Percentiles rank a stretch among this genome's conserved stretches.
Evolutionary conservation across 2,797 vertebrate species (phyloP).

Genomic region (Erethizon dorsatum): DNA sequence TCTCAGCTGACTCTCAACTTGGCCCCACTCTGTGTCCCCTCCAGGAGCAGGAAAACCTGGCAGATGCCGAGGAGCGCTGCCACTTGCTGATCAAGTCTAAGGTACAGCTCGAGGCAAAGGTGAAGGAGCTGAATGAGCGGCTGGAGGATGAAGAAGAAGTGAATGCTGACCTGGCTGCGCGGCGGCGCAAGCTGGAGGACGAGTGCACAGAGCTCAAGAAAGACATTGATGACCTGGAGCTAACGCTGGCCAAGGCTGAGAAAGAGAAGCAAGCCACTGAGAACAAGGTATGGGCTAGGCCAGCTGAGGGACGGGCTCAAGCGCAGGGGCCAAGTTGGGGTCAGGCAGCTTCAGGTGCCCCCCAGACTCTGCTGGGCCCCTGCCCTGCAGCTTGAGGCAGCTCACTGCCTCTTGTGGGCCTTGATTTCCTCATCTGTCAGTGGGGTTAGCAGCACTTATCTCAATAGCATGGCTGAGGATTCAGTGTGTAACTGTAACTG

Average conservation of each 20-base stretch:
- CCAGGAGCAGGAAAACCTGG: constrained; percentile 97
- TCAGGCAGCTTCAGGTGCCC: not conserved
- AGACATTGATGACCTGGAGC: constrained; percentile 96
- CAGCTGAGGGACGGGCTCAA: not conserved
- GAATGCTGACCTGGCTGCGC: constrained; percentile 92
- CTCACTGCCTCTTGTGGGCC: not conserved
- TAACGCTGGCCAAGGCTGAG: constrained; percentile 96
- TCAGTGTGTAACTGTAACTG: not conserved
- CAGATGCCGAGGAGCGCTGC: constrained; percentile 96
- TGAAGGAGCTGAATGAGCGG: constrained; percentile 94
- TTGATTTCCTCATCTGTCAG: not conserved
- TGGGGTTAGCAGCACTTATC: not conserved
- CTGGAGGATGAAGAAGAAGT: constrained; percentile 97
- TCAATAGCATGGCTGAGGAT: not conserved
- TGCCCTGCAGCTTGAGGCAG: not conserved
- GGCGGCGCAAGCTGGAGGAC: constrained; percentile 96
- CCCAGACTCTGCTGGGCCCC: not conserved
- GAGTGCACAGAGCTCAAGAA: constrained; percentile 97
- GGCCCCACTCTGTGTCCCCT: not conserved
- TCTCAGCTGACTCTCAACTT: not conserved
- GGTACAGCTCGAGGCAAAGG: constrained; percentile 96
- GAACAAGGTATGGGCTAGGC: constrained; percentile 92
- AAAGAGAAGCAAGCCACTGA: constrained; percentile 97
- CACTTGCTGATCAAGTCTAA: constrained; percentile 97
- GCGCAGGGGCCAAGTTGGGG: not conserved